These are phyloP conservation scores for Melanerpes formicivorus DNA, from an alignment of 2,113 vertebrate species.

Conservation along the genomic window DNA sequence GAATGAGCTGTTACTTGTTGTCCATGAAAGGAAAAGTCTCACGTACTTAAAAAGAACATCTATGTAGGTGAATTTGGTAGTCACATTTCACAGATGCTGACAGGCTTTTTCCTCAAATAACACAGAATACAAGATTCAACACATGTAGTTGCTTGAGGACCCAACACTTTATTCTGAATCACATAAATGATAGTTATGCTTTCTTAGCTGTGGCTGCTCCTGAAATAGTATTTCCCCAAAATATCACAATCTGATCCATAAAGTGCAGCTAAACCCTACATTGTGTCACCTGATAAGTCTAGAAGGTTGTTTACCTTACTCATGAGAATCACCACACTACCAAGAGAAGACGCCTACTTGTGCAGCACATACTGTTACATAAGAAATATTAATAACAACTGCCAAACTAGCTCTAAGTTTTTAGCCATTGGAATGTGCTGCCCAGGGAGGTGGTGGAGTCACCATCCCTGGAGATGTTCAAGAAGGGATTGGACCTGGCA, in stretches of 20 bases:
- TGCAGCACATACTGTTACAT: not conserved
- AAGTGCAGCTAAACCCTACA: not conserved
- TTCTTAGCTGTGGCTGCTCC: not conserved
- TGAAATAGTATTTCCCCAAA: not conserved
- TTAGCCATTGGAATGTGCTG: too few relatives aligned
- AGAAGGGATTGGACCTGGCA: too few relatives aligned
- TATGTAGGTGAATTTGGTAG: not conserved
- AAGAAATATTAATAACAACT: not conserved
- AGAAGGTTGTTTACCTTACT: not conserved
- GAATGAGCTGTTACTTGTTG: not conserved
- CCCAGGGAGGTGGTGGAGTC: too few relatives aligned
- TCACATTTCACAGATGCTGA: not conserved
- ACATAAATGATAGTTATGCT: not conserved
- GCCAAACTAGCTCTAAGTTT: not conserved
- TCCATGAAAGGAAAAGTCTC: not conserved
- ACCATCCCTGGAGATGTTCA: too few relatives aligned
- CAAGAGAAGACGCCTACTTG: not conserved
- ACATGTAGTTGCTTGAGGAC: not conserved
- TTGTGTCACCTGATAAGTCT: not conserved
- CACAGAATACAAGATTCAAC: not conserved
- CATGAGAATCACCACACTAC: not conserved
- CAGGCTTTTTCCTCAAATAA: not conserved
- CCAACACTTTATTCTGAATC: not conserved
- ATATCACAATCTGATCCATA: not conserved
- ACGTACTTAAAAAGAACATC: not conserved